These are phyloP conservation scores for Malthinus seriepunctatus DNA, from an alignment of 2,888 invertebrate genomes.

Conservation along the genomic window DNA sequence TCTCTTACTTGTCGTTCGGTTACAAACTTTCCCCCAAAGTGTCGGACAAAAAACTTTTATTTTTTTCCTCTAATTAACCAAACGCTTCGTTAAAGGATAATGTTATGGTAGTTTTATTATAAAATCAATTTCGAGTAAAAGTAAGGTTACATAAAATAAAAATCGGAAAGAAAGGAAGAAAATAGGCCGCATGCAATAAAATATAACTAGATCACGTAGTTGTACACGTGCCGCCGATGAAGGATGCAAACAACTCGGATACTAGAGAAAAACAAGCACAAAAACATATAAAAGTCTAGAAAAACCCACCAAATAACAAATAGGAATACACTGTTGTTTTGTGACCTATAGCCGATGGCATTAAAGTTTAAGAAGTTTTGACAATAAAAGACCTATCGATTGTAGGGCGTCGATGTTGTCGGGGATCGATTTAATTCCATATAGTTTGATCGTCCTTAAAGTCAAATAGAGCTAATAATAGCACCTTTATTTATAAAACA, in stretches of 20 bases:
- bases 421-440: background rate
- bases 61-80: background rate
- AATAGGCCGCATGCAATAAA: conserved; percentile 17
- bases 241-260: conserved; percentile 37
- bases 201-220: conserved; percentile 33
- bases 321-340: conserved; percentile 37
- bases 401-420: conserved; percentile 8
- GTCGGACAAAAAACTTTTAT: conserved; percentile 4
- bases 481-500: conserved; percentile 22
- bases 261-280: conserved; percentile 36
- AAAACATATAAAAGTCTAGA: conserved; percentile 36
- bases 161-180: conserved; percentile 11
- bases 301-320: conserved; percentile 37
- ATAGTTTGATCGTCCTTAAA: conserved; percentile 3
- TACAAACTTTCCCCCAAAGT: conserved; percentile 13
- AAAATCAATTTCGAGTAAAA: conserved; percentile 10
- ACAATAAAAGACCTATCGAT: conserved; percentile 38
- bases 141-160: background rate
- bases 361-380: conserved; percentile 40
- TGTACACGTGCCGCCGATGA: conserved; percentile 37
- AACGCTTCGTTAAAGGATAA: background rate
- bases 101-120: conserved; percentile 4
- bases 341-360: conserved; percentile 37
- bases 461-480: conserved; percentile 17
- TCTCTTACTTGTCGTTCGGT: conserved; percentile 35